Conservation (phyloP, 2,888 invertebrate species). For the Branchinecta sandiegonensis region DNA sequence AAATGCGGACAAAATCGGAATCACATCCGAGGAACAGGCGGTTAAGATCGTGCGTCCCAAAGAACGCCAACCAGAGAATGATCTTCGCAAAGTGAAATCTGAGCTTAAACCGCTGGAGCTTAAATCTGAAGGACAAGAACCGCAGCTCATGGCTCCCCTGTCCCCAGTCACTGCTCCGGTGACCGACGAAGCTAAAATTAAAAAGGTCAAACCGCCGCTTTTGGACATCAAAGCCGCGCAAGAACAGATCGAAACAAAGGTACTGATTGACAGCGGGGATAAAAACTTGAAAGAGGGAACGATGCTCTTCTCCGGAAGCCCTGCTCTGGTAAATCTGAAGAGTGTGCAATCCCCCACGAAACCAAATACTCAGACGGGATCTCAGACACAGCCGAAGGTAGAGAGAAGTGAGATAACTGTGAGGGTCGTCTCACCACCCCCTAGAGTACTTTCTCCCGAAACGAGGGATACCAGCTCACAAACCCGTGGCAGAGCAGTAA, state of each 20-base stretch:
- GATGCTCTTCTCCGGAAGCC: constrained; percentile 27
- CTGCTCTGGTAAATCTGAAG: constrained; percentile 17
- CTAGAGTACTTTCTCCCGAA: constrained; percentile 4
- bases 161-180: neutral
- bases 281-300: constrained; percentile 26
- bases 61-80: neutral
- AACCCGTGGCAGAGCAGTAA: constrained; percentile 17
- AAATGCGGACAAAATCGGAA: constrained; percentile 22
- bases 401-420: neutral
- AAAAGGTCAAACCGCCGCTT: constrained; percentile 39
- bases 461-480: constrained; percentile 16
- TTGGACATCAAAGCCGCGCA: neutral
- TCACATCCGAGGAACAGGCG: constrained; percentile 20
- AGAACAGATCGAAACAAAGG: constrained; percentile 31
- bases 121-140: neutral
- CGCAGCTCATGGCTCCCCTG: neutral
- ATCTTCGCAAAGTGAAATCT: neutral
- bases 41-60: constrained; percentile 10
- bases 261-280: constrained; percentile 27
- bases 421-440: constrained; percentile 17
- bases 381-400: too few relatives aligned
- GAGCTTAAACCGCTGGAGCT: constrained; percentile 7
- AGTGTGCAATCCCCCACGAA: constrained; percentile 20
- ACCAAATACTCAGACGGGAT: neutral
- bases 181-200: constrained; percentile 33